These are phyloP conservation scores for Gallinago jamesoni DNA, from an alignment of 2,113 vertebrate genomes.

Conservation along the genomic window DNA sequence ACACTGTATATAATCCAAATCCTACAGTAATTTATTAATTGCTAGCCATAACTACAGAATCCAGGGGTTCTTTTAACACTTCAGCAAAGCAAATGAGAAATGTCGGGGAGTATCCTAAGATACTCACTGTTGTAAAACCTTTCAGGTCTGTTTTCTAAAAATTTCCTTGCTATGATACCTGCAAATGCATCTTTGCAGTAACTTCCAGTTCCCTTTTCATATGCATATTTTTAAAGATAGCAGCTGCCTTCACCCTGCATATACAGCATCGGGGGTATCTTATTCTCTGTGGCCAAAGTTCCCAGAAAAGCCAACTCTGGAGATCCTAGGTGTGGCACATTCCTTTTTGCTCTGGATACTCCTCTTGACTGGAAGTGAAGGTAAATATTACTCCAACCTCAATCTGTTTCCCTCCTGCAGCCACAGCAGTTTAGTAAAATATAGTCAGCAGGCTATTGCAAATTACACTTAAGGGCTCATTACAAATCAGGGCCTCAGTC, in stretches of 20 bases:
- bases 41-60: not conserved
- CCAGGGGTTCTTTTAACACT: not conserved
- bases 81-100: conserved; percentile 1
- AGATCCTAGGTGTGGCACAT: conserved; percentile 45
- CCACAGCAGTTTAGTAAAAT: not conserved
- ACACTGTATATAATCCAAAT: not conserved
- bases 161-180: not conserved
- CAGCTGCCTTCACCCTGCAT: not conserved
- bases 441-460: not conserved
- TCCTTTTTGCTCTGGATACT: conserved; percentile 34
- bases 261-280: not conserved
- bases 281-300: not conserved
- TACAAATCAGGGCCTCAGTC: not conserved
- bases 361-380: conserved; percentile 8
- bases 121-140: not conserved
- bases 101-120: not conserved
- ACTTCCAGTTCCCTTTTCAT: conserved; percentile 1
- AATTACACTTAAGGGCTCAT: not conserved
- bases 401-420: not conserved
- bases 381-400: conserved; percentile 37
- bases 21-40: not conserved
- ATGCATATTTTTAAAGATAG: not conserved
- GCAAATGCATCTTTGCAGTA: conserved; percentile 4
- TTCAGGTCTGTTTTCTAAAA: not conserved
- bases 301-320: not conserved